These are phyloP conservation scores for Acronicta alni DNA, from an alignment of 2,888 invertebrate genomes.

Conservation along the genomic window DNA sequence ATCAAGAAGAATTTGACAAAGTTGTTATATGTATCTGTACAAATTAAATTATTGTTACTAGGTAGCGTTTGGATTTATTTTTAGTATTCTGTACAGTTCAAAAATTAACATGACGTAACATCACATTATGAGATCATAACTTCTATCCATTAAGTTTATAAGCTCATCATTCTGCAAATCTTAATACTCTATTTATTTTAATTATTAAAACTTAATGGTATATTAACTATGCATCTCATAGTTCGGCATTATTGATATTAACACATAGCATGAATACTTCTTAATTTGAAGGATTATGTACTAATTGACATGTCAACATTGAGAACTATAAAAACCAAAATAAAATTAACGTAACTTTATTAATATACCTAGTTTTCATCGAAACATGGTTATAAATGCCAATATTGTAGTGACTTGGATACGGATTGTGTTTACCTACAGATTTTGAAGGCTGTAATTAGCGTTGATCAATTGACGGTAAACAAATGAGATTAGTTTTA, in stretches of 20 bases:
- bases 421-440: background rate
- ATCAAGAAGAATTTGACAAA: conserved; percentile 29
- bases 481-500: background rate
- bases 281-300: conserved; percentile 36
- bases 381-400: background rate
- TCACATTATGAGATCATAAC: conserved; percentile 55
- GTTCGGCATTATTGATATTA: conserved; percentile 44
- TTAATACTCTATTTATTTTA: background rate
- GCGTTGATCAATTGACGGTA: conserved; percentile 4
- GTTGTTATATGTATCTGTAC: conserved; percentile 13
- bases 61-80: conserved; percentile 42
- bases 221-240: conserved; percentile 58
- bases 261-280: conserved; percentile 54
- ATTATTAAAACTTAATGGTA: conserved; percentile 58
- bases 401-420: background rate
- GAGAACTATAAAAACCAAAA: background rate
- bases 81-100: conserved; percentile 56
- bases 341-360: background rate
- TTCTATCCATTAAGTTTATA: conserved; percentile 66
- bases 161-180: conserved; percentile 6
- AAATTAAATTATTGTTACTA: conserved; percentile 23
- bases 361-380: no score
- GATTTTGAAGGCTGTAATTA: background rate
- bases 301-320: conserved; percentile 35
- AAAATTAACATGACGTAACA: conserved; percentile 65